phyloP scores from a whole-genome alignment of 1,140 invertebrate genomes.

The Littorina saxatilis region DNA sequence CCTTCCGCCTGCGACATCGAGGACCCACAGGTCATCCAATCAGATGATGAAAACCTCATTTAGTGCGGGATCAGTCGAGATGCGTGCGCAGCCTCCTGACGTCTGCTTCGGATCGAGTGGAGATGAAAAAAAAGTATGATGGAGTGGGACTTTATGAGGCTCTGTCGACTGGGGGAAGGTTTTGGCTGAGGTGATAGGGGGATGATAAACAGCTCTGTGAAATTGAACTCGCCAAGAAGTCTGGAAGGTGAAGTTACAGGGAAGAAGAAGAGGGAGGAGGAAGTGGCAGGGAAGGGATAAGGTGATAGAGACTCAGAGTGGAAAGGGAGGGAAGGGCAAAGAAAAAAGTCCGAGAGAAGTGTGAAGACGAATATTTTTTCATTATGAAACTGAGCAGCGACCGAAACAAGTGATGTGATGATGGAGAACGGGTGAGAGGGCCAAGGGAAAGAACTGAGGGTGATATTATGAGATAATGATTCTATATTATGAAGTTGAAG shows the following conservation, averaged over 20 bases:
- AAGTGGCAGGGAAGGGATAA: too few species aligned
- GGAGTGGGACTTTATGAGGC: neutral
- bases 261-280: too few species aligned
- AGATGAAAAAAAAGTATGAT: neutral
- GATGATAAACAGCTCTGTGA: neutral
- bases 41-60: neutral
- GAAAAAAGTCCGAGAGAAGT: too few species aligned
- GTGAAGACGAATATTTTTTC: too few species aligned
- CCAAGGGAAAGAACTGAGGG: too few species aligned
- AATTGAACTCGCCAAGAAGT: neutral
- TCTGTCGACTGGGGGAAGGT: neutral
- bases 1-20: neutral
- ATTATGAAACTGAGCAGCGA: too few species aligned
- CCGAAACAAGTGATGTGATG: too few species aligned
- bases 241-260: too few species aligned
- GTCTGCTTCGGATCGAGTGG: neutral
- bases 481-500: too few species aligned
- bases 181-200: neutral
- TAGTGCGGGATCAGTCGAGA: neutral
- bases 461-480: too few species aligned
- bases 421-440: too few species aligned
- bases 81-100: neutral
- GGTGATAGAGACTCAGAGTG: neutral
- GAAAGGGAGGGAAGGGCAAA: too few species aligned
- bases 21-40: constrained; percentile 8